A percentile compares a stretch with the other conserved stretches of the same genome.
phyloP scores from a whole-genome alignment of 2,888 invertebrate species.

The Leucophora obtusa region DNA sequence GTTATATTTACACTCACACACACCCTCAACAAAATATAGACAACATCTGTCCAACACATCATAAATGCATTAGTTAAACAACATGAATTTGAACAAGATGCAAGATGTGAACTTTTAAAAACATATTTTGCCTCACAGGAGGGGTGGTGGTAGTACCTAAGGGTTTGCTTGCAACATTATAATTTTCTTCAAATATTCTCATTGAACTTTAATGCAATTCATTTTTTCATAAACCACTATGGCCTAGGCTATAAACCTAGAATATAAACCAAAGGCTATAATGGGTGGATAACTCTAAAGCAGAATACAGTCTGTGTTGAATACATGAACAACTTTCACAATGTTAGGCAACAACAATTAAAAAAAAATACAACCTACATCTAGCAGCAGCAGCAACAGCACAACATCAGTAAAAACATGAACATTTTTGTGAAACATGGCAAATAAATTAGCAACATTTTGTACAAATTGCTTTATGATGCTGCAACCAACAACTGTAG shows the following conservation, averaged over 20 bases:
- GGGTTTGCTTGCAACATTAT: background rate
- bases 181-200: background rate
- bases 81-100: constrained; percentile 41
- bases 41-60: constrained; percentile 74
- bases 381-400: background rate
- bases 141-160: background rate
- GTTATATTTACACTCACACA: constrained; percentile 19
- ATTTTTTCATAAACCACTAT: constrained; percentile 17
- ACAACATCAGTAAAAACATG: constrained; percentile 54
- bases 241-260: constrained; percentile 19
- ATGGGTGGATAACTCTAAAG: background rate
- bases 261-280: constrained; percentile 10
- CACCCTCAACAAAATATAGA: constrained; percentile 30
- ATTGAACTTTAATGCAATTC: constrained; percentile 38
- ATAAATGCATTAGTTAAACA: constrained; percentile 75
- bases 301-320: background rate
- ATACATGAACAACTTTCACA: background rate
- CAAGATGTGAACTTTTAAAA: constrained; percentile 41
- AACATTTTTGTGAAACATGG: constrained; percentile 69
- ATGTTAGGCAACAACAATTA: constrained; percentile 17
- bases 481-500: constrained; percentile 18
- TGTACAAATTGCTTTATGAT: constrained; percentile 68
- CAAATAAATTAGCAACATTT: constrained; percentile 78
- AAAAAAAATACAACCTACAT: constrained; percentile 19
- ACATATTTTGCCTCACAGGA: constrained; percentile 13